Conservation (phyloP, 2,797 vertebrate genomes). For the Alfaro cultratus region DNA sequence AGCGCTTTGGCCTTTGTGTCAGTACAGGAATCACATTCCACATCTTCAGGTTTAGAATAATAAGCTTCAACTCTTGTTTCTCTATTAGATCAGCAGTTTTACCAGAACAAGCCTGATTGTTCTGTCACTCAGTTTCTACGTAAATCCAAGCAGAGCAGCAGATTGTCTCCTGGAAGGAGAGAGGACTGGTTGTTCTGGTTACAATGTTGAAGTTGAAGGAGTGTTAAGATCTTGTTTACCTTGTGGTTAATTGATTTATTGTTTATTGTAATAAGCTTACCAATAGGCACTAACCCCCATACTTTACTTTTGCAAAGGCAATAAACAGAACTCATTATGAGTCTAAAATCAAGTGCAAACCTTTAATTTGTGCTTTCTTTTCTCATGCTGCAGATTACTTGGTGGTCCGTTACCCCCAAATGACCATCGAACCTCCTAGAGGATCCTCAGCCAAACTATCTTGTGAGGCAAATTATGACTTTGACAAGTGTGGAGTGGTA, state of each 20-base stretch:
- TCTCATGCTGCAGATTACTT: slow-evolving; percentile 19
- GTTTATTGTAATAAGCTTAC: too few species aligned
- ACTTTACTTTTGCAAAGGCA: background rate
- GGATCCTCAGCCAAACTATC: slow-evolving; percentile 46
- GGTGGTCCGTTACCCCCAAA: background rate
- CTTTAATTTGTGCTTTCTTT: background rate
- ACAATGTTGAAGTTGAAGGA: background rate
- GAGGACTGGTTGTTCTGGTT: background rate
- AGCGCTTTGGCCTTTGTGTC: slow-evolving; percentile 16
- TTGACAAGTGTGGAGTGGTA: rapidly evolving
- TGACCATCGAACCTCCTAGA: rapidly evolving
- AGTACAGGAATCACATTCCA: slow-evolving; percentile 23
- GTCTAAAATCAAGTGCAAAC: background rate
- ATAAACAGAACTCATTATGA: background rate
- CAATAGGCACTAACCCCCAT: background rate
- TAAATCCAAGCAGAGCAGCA: slow-evolving; percentile 23
- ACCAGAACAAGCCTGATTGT: slow-evolving; percentile 10
- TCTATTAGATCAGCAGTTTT: slow-evolving; percentile 21
- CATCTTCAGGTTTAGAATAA: slow-evolving; percentile 1
- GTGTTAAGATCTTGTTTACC: background rate
- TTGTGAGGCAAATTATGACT: background rate
- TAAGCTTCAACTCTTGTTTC: slow-evolving; percentile 4
- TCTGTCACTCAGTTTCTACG: slow-evolving; percentile 16
- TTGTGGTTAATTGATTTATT: background rate
- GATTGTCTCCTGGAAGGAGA: background rate